A percentile compares a stretch with the other conserved stretches of the same genome.
These are phyloP conservation scores for Leucania comma DNA, from an alignment of 2,888 invertebrate species.

Conservation along the genomic window DNA sequence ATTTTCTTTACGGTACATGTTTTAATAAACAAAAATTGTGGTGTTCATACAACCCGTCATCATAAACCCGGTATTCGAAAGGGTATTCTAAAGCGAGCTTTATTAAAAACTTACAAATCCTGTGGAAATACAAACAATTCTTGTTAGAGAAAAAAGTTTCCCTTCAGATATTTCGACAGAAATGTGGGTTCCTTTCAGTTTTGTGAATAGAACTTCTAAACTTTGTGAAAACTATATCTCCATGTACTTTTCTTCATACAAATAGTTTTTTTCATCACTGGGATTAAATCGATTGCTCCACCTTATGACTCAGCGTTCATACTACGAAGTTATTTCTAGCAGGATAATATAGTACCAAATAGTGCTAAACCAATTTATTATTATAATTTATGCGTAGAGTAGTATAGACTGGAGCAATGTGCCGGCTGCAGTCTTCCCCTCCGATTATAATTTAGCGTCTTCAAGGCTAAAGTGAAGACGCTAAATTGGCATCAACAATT, in stretches of 20 bases:
- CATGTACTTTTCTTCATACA: neutral
- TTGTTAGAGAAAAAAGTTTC: neutral
- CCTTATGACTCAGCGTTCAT: neutral
- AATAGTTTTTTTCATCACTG: neutral
- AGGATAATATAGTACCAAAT: neutral
- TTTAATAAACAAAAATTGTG: conserved; percentile 11
- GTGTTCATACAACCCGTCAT: neutral
- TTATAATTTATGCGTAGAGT: too few relatives aligned
- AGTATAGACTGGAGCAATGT: too few relatives aligned
- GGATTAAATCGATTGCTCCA: neutral
- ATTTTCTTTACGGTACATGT: neutral
- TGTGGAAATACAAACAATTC: neutral
- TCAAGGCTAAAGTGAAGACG: too few relatives aligned
- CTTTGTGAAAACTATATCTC: neutral
- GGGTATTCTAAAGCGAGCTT: conserved; percentile 8
- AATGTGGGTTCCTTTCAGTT: neutral
- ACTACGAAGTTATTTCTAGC: neutral
- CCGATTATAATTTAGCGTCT: too few relatives aligned
- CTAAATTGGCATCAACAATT: too few relatives aligned
- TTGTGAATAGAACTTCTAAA: neutral
- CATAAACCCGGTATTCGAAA: neutral
- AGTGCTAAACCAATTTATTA: too few relatives aligned
- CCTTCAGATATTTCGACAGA: too few relatives aligned
- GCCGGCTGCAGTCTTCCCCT: too few relatives aligned
- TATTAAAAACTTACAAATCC: neutral